A percentile compares a stretch with the other conserved stretches of the same genome.
Conservation (phyloP, 1,140 invertebrate species). For the Sitobion miscanthi region DNA sequence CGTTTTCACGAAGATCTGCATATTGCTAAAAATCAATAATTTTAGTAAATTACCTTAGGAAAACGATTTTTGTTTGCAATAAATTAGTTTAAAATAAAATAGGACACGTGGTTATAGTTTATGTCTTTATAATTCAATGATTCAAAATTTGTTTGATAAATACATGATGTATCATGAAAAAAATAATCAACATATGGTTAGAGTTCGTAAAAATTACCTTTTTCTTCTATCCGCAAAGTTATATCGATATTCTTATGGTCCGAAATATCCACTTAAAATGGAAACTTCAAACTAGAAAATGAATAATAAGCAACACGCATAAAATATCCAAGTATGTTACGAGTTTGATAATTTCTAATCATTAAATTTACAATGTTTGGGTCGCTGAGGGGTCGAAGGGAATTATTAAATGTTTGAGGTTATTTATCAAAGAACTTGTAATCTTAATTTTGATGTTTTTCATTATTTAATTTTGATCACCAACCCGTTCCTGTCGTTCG, state of each 20-base stretch:
- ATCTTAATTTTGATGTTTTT: neutral
- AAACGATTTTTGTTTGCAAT: neutral
- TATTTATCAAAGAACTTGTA: neutral
- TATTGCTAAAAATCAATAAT: slow-evolving; percentile 62
- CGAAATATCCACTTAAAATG: neutral
- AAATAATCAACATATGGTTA: neutral
- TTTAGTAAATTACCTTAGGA: neutral
- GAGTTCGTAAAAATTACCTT: neutral
- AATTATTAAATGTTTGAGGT: neutral
- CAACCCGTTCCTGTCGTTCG: too few species aligned
- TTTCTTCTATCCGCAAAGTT: slow-evolving; percentile 1
- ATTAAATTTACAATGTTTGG: neutral
- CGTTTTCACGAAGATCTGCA: slow-evolving; percentile 97
- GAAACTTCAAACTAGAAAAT: neutral
- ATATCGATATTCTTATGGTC: too few species aligned
- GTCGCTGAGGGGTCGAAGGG: neutral
- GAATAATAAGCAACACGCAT: neutral
- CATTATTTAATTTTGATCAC: neutral
- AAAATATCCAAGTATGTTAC: neutral
- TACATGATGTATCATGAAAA: neutral
- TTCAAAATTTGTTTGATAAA: neutral
- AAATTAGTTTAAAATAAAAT: neutral
- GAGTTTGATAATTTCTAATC: neutral
- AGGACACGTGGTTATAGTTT: slow-evolving; percentile 38
- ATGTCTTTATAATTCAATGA: neutral